phyloP scores from a whole-genome alignment of 92 coral and sea anemone species.

The Anthopleura xanthogrammica region DNA sequence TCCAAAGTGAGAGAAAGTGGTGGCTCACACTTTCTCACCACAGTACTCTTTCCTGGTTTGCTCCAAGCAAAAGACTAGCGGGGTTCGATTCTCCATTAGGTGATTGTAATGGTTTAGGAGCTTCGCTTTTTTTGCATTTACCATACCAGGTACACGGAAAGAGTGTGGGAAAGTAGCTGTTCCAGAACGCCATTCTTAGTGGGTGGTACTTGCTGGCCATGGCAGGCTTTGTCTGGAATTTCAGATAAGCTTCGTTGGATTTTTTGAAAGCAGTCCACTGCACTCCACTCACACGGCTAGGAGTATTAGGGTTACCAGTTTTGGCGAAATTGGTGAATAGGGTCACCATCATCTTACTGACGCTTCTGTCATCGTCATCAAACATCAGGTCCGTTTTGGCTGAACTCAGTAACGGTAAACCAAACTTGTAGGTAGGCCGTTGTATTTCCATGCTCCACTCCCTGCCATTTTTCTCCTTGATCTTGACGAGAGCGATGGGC shows the following conservation, averaged over 20 bases:
- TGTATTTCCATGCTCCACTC: conserved; percentile 65
- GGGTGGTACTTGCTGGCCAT: conserved; percentile 57
- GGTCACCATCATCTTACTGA: conserved; percentile 63
- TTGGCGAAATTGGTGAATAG: conserved; percentile 67
- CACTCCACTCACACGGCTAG: conserved; percentile 36
- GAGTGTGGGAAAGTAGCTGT: background rate
- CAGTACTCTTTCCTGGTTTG: background rate
- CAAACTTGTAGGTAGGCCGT: conserved; percentile 62
- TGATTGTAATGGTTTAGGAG: background rate
- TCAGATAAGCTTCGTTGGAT: conserved; percentile 55
- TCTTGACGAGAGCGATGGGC: conserved; percentile 44
- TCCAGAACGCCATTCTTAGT: conserved; percentile 75
- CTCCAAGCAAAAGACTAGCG: background rate
- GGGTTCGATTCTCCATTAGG: background rate
- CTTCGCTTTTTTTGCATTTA: background rate
- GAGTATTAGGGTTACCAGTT: conserved; percentile 41
- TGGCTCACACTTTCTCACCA: too few relatives aligned
- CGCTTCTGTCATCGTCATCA: conserved; percentile 45
- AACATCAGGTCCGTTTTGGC: conserved; percentile 4
- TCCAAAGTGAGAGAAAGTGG: too few relatives aligned
- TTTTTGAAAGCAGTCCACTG: conserved; percentile 53
- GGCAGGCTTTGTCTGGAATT: conserved; percentile 39
- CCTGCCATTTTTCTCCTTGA: conserved; percentile 46
- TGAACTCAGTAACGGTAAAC: conserved; percentile 49
- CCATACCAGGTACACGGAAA: background rate